Evolutionary conservation across 2,113 vertebrate genomes (phyloP), one percentile per base, ranked within the genome.

Genomic region (Mesocricetus auratus): DNA sequence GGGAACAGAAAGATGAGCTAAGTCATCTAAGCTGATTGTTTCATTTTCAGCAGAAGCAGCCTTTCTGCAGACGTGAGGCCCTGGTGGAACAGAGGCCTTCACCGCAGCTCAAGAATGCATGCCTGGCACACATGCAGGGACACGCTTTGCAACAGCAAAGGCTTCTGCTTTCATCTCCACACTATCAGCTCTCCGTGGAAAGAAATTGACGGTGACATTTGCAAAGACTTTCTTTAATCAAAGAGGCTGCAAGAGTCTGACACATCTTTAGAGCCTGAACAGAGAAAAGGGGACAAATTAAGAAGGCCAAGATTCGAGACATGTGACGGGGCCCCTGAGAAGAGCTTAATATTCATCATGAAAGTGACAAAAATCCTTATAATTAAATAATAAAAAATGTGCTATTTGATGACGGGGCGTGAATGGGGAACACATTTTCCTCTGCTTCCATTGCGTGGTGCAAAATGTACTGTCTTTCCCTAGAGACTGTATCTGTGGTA

Each of bases 1-100:
- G 0, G 31, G 8, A 89, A n/a, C 3, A 36, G 53, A 56, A 17
- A 60, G 53, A 39, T 9, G 42, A 66, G 0, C 26, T 71, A 1
- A 0, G 2, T 24, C 5, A 6, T 71, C 50, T 19, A 1, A 1
- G 36, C 9, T 58, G 50, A 7, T 0, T 24, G 56, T 39, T 91
- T 45, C 29, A 26, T 1, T 3, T 47, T n/a, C 19, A 22, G n/a
- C 36, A 79, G 7, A 75, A 87, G 26, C 7, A 24, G 19, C 53
- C 22, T n/a, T 53, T 74, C 36, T 33, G 2, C 5, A 60, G 39
- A 60, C 8, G 3, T 1, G 19, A 3, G n/a, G 19, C 45, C 22
- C 29, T 33, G 9, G 53, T 5, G 0, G 15, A n/a, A n/a, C 16
- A 21, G 19, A 66, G 45, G 29, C 73, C 58, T 0, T 42, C 0